phyloP scores from a whole-genome alignment of 2,888 invertebrate species.

The Pyrocoelia pectoralis region DNA sequence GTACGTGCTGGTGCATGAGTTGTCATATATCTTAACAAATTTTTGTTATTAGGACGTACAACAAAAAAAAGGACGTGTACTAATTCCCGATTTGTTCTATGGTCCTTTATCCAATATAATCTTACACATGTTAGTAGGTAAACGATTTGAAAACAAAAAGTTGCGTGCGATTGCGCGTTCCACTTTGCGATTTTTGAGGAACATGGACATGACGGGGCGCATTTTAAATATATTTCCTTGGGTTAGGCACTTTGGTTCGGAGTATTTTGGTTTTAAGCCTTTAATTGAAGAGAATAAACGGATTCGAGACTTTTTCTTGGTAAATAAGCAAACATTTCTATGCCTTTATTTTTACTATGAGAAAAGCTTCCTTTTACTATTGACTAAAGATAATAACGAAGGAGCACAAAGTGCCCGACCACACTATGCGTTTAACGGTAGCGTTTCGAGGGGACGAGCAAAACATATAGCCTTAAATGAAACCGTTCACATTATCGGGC shows the following conservation, averaged over 20 bases:
- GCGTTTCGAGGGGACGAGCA: too few species aligned
- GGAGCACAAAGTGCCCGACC: too few species aligned
- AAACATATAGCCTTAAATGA: too few species aligned
- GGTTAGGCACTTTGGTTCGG: slow-evolving; percentile 67
- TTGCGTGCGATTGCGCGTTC: slow-evolving; percentile 59
- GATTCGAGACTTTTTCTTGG: slow-evolving; percentile 64
- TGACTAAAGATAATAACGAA: too few species aligned
- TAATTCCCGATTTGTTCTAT: slow-evolving; percentile 65
- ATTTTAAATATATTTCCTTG: slow-evolving; percentile 67
- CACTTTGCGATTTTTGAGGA: slow-evolving; percentile 65
- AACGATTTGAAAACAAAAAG: slow-evolving; percentile 63
- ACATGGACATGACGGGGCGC: slow-evolving; percentile 65
- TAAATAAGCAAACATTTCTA: too few species aligned
- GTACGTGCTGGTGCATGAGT: slow-evolving; percentile 34
- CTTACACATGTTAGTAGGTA: slow-evolving; percentile 64
- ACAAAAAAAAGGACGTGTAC: slow-evolving; percentile 38
- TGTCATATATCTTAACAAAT: too few species aligned
- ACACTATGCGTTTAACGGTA: too few species aligned
- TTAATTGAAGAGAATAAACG: slow-evolving; percentile 61
- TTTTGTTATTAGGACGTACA: slow-evolving; percentile 39
- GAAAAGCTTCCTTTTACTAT: too few species aligned
- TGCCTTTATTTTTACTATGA: too few species aligned
- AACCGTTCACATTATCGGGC: too few species aligned
- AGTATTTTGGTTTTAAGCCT: slow-evolving; percentile 64
- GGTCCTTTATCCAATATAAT: slow-evolving; percentile 66